Evolutionary conservation across 2,888 invertebrate species (phyloP).

Genomic region (Clepsis dumicolana): DNA sequence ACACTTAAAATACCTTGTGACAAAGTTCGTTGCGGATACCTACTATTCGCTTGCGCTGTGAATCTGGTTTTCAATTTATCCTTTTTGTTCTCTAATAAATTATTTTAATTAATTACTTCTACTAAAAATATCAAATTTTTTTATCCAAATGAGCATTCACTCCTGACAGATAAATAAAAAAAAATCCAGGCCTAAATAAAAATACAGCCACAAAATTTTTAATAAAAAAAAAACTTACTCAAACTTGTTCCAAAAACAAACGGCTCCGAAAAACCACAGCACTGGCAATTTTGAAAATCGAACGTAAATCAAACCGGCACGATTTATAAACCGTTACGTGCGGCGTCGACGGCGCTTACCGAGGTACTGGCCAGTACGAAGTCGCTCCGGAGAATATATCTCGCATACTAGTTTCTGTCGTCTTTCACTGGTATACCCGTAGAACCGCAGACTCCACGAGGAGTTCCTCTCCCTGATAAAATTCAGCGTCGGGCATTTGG

Average conservation of each 20-base stretch:
- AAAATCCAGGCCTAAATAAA: too few relatives aligned
- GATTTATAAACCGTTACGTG: conserved; percentile 50
- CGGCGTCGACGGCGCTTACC: conserved; percentile 59
- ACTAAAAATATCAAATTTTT: too few relatives aligned
- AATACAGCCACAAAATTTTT: not conserved
- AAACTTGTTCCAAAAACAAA: conserved; percentile 59
- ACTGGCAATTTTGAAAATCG: conserved; percentile 51
- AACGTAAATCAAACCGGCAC: conserved; percentile 50
- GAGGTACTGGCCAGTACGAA: conserved; percentile 62
- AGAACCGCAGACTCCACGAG: conserved; percentile 29
- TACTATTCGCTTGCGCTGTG: too few relatives aligned
- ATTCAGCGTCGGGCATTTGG: conserved; percentile 3
- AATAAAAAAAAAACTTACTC: conserved; percentile 38
- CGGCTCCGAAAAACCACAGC: conserved; percentile 50
- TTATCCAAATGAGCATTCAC: too few relatives aligned
- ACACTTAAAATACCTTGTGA: too few relatives aligned
- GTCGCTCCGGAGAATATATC: conserved; percentile 75
- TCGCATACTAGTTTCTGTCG: conserved; percentile 80
- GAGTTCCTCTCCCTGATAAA: conserved; percentile 10
- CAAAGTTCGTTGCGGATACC: too few relatives aligned
- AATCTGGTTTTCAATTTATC: too few relatives aligned
- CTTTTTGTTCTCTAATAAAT: too few relatives aligned
- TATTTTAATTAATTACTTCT: too few relatives aligned
- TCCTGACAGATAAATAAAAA: too few relatives aligned
- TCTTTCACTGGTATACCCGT: conserved; percentile 79